These are phyloP conservation scores for Homarus gammarus DNA, from an alignment of 2,888 invertebrate genomes.

Conservation along the genomic window DNA sequence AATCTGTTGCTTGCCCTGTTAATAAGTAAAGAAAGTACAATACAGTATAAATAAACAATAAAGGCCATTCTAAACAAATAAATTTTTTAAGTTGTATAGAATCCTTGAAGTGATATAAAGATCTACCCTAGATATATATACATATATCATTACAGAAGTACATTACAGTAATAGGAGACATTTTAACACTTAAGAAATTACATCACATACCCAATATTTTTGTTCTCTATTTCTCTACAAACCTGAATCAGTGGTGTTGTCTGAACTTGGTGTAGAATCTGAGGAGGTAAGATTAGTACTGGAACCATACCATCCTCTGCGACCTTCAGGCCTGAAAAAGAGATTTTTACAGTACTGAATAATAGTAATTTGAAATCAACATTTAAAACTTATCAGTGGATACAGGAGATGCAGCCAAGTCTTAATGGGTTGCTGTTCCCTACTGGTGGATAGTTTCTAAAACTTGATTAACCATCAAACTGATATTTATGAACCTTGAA, in stretches of 20 bases:
- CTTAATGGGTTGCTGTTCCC: too few relatives aligned
- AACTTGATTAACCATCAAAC: too few relatives aligned
- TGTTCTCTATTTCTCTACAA: too few relatives aligned
- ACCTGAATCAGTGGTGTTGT: slow-evolving; percentile 59
- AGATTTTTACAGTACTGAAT: too few relatives aligned
- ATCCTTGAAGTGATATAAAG: background rate
- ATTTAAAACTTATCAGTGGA: too few relatives aligned
- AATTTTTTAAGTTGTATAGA: background rate
- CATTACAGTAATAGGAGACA: background rate
- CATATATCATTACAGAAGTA: slow-evolving; percentile 9
- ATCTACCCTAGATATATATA: background rate
- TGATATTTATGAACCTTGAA: too few relatives aligned
- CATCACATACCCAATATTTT: too few relatives aligned
- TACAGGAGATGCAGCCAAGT: too few relatives aligned
- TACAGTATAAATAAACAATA: background rate
- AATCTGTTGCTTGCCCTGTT: slow-evolving; percentile 47
- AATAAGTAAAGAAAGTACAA: background rate
- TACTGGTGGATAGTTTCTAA: too few relatives aligned
- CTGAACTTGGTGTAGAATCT: slow-evolving; percentile 66
- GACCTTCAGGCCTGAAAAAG: slow-evolving; percentile 4
- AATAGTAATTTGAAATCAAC: too few relatives aligned
- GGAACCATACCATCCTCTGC: slow-evolving; percentile 41
- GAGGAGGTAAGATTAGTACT: slow-evolving; percentile 56
- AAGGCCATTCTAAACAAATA: background rate
- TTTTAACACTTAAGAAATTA: background rate